phyloP scores from a whole-genome alignment of 1,140 invertebrate genomes.

The Amyelois transitella region DNA sequence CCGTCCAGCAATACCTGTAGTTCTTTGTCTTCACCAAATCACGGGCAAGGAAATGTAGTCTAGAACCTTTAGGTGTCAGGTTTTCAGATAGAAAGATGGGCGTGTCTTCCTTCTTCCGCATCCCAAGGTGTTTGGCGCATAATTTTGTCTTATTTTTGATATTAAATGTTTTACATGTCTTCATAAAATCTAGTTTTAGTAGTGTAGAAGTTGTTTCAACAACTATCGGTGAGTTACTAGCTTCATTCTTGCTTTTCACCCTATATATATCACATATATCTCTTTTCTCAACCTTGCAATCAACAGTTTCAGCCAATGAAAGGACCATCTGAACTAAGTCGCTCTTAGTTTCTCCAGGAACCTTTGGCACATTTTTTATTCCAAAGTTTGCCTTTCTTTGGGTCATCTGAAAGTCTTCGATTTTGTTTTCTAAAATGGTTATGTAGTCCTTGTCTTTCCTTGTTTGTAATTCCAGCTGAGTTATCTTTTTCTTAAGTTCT shows the following conservation, averaged over 20 bases:
- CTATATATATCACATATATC: conserved; percentile 18
- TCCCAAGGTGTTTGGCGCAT: not conserved
- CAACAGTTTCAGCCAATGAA: not conserved
- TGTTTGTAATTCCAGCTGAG: not conserved
- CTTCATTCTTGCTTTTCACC: conserved; percentile 5
- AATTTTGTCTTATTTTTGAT: conserved; percentile 8
- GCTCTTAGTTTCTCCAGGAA: not conserved
- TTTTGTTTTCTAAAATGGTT: not conserved
- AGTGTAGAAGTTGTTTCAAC: conserved; percentile 10
- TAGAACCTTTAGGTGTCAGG: not conserved
- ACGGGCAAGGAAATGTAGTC: conserved; percentile 12
- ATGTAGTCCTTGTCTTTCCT: conserved; percentile 4
- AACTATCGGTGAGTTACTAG: conserved; percentile 6
- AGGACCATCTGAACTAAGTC: not conserved
- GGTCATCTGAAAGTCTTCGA: not conserved
- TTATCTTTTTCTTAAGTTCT: not conserved
- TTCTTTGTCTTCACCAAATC: conserved; percentile 3
- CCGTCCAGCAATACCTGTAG: conserved; percentile 13
- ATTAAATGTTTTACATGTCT: conserved; percentile 9
- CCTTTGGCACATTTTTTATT: not conserved
- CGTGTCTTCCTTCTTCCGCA: too few relatives aligned
- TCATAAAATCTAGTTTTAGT: conserved; percentile 4
- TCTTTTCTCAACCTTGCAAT: not conserved
- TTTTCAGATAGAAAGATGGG: not conserved
- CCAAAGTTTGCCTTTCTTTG: not conserved